Conservation (phyloP, 2,888 invertebrate genomes). For the Macrophya annulata region DNA sequence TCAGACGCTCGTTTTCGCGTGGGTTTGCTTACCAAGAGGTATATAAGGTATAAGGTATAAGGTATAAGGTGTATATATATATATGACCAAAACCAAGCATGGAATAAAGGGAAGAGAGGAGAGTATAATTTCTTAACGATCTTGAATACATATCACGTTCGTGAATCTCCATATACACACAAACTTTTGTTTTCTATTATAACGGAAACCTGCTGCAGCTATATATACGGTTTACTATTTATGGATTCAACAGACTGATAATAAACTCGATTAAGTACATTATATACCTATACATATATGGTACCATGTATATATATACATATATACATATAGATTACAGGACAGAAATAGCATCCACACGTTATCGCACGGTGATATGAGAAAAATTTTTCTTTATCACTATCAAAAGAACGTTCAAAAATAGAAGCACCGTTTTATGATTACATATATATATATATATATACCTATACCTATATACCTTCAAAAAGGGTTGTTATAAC, state of each 20-base stretch:
- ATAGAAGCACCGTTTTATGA: background rate
- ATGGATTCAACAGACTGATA: conserved; percentile 10
- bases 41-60: background rate
- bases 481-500: background rate
- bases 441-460: no score
- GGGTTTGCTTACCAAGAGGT: conserved; percentile 30
- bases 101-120: background rate
- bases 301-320: no score
- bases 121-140: background rate
- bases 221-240: background rate
- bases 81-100: no score
- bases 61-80: background rate
- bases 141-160: conserved; percentile 18
- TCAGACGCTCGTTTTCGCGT: conserved; percentile 40
- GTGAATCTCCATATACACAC: background rate
- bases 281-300: no score
- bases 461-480: no score
- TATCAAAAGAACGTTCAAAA: background rate
- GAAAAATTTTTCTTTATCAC: background rate
- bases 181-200: conserved; percentile 29
- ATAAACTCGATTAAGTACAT: conserved; percentile 1
- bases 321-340: background rate
- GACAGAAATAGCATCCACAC: background rate
- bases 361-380: background rate
- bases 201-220: background rate